Conservation (phyloP, 1,140 invertebrate genomes). For the Nomia melanderi region DNA sequence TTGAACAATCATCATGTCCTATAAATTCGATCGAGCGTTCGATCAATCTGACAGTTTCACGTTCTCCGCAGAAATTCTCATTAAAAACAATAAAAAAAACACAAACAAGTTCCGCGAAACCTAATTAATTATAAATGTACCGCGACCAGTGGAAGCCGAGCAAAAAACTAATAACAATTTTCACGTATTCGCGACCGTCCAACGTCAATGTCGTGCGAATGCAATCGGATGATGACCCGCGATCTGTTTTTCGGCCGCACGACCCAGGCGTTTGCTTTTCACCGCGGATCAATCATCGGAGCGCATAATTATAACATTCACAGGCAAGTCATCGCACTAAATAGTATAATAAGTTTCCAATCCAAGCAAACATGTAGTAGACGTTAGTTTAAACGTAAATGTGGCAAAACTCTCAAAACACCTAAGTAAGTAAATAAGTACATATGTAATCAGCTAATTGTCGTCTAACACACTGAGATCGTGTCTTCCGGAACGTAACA, state of each 20-base stretch:
- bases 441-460: conserved; percentile 29
- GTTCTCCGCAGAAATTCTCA: no score
- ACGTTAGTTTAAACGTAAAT: conserved; percentile 44
- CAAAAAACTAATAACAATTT: not conserved
- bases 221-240: not conserved
- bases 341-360: conserved; percentile 32
- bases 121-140: not conserved
- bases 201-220: no score
- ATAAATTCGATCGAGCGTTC: no score
- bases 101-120: no score
- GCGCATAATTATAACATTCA: conserved; percentile 64
- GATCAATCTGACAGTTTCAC: no score
- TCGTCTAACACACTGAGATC: conserved; percentile 34
- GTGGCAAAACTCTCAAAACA: conserved; percentile 5
- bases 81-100: no score
- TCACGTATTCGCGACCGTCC: no score
- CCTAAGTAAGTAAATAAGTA: no score
- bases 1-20: no score
- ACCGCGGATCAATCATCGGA: not conserved
- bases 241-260: not conserved
- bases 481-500: not conserved
- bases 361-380: conserved; percentile 66
- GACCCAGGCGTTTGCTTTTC: conserved; percentile 42
- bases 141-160: no score
- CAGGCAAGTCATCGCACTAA: conserved; percentile 69